A percentile compares a stretch with the other conserved stretches of the same genome.
phyloP scores from a whole-genome alignment of 1,140 invertebrate species.

The Orussus abietinus region DNA sequence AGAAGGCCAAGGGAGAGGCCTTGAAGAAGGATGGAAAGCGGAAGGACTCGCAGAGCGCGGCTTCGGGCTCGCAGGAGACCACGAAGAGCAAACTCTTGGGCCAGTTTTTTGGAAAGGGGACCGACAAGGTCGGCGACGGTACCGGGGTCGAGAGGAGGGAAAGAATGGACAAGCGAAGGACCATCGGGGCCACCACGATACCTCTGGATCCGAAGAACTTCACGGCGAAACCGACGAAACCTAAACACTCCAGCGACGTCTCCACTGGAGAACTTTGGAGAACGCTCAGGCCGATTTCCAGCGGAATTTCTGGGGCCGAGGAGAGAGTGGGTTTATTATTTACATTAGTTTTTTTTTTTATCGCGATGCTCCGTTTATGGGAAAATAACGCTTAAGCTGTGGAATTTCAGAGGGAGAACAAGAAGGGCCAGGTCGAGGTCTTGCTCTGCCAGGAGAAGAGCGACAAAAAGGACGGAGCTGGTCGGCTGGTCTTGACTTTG shows the following conservation, averaged over 20 bases:
- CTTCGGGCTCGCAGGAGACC: constrained; percentile 25
- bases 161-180: constrained; percentile 60
- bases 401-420: constrained; percentile 60
- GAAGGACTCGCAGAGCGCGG: constrained; percentile 8
- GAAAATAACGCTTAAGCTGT: no score
- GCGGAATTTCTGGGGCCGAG: constrained; percentile 59
- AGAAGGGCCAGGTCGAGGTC: constrained; percentile 64
- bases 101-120: constrained; percentile 41
- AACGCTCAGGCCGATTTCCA: constrained; percentile 66
- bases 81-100: constrained; percentile 39
- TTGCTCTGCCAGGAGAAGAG: constrained; percentile 60
- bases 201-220: constrained; percentile 68
- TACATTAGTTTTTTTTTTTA: no score
- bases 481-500: constrained; percentile 51
- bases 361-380: no score
- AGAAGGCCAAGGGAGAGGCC: constrained; percentile 40
- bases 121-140: constrained; percentile 35
- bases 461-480: constrained; percentile 60
- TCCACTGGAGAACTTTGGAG: constrained; percentile 74
- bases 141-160: constrained; percentile 43
- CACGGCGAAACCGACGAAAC: constrained; percentile 58
- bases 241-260: constrained; percentile 53
- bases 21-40: constrained; percentile 38
- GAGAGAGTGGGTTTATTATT: constrained; percentile 59
- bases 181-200: constrained; percentile 67